Base-by-base conservation (phyloP, 2,888 invertebrate species). In the Deilephila porcellus region DNA sequence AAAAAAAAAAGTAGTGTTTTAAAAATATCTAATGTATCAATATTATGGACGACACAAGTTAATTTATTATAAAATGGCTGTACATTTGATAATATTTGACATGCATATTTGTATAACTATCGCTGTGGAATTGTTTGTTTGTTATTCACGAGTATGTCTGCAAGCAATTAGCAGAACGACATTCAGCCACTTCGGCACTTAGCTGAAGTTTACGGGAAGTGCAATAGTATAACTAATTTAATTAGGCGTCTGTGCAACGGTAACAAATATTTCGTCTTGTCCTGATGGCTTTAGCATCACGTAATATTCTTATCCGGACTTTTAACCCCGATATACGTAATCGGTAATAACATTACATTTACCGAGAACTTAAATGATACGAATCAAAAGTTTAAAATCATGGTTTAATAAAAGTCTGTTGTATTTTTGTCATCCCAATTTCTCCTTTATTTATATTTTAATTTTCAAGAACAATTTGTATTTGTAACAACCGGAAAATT, bases 121-220 rank as follows among this genome's bases (percentile, higher is more conserved):
- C 70, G 70, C 62, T 34, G 67, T 63, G 70, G 34, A 25, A 45
- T 74, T 71, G 76, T 80, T 80, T 80, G 79, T 82, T 85, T 84
- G 81, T 80, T 79, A 79, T 79, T 79, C 79, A 81, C 79, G 82
- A 81, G 81, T 81, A 80, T 80, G 78, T 81, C 81, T 83, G 84
- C 83, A 82, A 86, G 85, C 84, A 86, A 87, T 86, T 86, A 87
- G 83, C 75, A 76, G 76, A 76, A 71, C 71, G 71, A 80, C 81
- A 82, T 84, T 81, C 79, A 80, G 79, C 80, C 79, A 78, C 75
- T 77, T 85, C 82, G 80, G 79, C 76, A 79, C 77, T 78, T 77
- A 77, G 75, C 73, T 70, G 73, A 76, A 77, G 76, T 79, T 80
- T 71, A 73, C 75, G 73, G 74, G 72, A 74, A 75, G 76, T 76